Evolutionary conservation across 2,797 vertebrate genomes (phyloP), one percentile per base, ranked within the genome.

Genomic region (Cyprinella venusta): DNA sequence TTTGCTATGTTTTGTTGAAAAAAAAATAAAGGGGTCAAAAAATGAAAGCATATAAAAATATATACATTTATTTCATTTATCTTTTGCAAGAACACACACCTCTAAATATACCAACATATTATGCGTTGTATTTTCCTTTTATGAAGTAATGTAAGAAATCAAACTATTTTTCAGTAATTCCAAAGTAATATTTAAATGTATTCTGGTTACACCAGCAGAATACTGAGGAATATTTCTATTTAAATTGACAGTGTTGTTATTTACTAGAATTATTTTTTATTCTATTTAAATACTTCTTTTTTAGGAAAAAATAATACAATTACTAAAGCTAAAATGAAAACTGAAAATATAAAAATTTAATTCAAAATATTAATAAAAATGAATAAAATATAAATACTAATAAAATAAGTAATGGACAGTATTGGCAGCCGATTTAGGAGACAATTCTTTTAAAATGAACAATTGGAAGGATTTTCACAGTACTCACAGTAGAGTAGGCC

Each of bases 401-500:
- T 21, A 21, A 21, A 21, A 8, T 30, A 30, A 30, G 26, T 30
- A 42, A 42, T 13, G 0, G 19, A 42, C 5, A 42, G 38, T 6
- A n/a, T 45, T 5, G 21, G 42, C 38, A 15, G 13, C 15, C 1
- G 0, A 26, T 48, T 30, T 30, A 30, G 42, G 15, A 18, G n/a
- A 45, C 12, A 70, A 8, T 26, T 16, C 6, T 8, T 19, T 45
- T 12, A 68, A 8, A 80, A 59, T 21, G 0, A 33, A 19, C 15
- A 30, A 26, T 0, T 19, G 8, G 69, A 24, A 24, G 40, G 56
- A 59, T 42, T 36, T 36, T 79, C 9, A 48, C 0, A 2, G 48
- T 72, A 88, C 97, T 93, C 84, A 99, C 98, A 80, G 97, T 95
- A 52, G 97, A 97, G 90, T 97, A 99, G 84, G 96, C 95, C 76